These are phyloP conservation scores for Acrossocheilus fasciatus DNA, from an alignment of 2,797 vertebrate genomes.

Conservation along the genomic window DNA sequence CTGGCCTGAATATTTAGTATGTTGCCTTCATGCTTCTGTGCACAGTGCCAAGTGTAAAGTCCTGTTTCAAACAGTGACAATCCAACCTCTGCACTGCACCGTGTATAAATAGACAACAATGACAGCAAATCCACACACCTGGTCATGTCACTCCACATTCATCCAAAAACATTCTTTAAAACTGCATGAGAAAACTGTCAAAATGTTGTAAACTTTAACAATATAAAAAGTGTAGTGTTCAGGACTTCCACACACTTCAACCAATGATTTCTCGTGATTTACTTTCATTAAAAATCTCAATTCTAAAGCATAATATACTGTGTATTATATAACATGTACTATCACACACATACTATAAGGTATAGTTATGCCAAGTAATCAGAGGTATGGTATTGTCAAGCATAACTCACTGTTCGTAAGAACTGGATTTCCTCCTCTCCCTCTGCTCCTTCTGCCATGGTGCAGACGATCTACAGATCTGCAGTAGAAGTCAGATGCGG, in stretches of 20 bases:
- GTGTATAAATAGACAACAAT: constrained; percentile 84
- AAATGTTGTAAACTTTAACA: not conserved
- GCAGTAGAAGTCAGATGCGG: not conserved
- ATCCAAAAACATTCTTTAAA: not conserved
- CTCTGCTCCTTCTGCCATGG: constrained; percentile 90
- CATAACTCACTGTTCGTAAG: constrained; percentile 87
- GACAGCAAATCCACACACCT: constrained; percentile 72
- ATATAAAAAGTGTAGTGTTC: not conserved
- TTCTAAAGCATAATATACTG: not conserved
- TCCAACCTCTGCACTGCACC: constrained; percentile 39
- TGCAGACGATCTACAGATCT: constrained; percentile 59
- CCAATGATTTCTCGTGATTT: not conserved
- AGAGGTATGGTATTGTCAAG: not conserved
- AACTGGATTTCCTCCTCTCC: constrained; percentile 94
- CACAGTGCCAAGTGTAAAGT: constrained; percentile 46
- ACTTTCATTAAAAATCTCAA: not conserved
- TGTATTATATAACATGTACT: not conserved
- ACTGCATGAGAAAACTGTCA: not conserved
- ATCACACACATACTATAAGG: not conserved
- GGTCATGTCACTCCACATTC: constrained; percentile 70
- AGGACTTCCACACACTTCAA: not conserved
- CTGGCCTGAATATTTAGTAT: not conserved
- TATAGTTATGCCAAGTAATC: not conserved
- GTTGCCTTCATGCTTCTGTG: not conserved
- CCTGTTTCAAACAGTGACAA: constrained; percentile 64